phyloP scores from a whole-genome alignment of 2,797 vertebrate species.

The Pangasius macronema region DNA sequence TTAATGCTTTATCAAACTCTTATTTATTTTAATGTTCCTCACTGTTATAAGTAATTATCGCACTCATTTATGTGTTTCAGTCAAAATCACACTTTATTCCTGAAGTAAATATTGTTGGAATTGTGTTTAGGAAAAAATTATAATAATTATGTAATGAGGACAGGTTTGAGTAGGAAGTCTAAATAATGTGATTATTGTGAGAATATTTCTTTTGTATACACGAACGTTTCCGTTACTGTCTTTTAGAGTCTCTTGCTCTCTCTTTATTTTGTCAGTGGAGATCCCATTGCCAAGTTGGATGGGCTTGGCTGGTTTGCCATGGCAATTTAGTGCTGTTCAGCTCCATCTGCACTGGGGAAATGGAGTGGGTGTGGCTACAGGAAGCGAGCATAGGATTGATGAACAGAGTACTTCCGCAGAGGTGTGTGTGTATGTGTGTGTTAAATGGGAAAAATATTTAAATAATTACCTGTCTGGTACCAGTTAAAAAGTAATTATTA shows the following conservation, averaged over 20 bases:
- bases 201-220: not conserved
- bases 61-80: not conserved
- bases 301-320: constrained; percentile 78
- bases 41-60: not conserved
- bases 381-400: constrained; percentile 87
- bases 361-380: constrained; percentile 60
- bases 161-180: not conserved
- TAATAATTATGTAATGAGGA: not conserved
- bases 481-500: not conserved
- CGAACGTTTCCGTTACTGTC: not conserved
- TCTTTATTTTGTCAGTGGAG: constrained; percentile 67
- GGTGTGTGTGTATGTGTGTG: constrained; percentile 67
- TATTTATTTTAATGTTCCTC: not conserved
- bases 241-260: not conserved
- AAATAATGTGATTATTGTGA: not conserved
- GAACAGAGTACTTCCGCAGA: constrained; percentile 80
- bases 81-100: not conserved
- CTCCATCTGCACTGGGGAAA: constrained; percentile 92
- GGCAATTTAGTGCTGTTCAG: constrained; percentile 78
- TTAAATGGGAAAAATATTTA: not conserved
- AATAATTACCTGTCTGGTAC: not conserved
- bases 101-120: not conserved
- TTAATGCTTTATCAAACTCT: no score
- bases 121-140: not conserved
- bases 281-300: constrained; percentile 81